A percentile compares a stretch with the other conserved stretches of the same genome.
phyloP scores from a whole-genome alignment of 2,888 invertebrate genomes.

The Drosophila mayaguana region DNA sequence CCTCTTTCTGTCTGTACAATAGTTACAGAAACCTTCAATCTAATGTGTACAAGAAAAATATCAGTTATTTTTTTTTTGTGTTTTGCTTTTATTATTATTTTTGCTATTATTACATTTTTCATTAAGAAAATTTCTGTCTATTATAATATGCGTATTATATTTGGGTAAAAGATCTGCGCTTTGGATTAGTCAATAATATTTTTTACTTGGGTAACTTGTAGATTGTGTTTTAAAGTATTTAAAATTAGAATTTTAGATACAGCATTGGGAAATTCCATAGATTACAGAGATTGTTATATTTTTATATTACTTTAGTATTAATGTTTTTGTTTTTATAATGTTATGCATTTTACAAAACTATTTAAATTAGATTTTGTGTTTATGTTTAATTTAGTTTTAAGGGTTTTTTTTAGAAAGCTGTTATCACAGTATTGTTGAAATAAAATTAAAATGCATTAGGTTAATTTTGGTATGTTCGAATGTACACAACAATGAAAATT shows the following conservation, averaged over 20 bases:
- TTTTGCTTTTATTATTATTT: slow-evolving; percentile 61
- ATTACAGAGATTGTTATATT: neutral
- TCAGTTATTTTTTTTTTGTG: slow-evolving; percentile 44
- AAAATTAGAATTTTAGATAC: neutral
- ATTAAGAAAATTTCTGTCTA: slow-evolving; percentile 2
- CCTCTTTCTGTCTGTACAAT: no score
- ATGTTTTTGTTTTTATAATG: neutral
- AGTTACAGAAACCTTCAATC: no score
- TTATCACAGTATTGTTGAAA: slow-evolving; percentile 72
- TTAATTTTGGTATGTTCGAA: slow-evolving; percentile 25
- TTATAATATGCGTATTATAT: slow-evolving; percentile 65
- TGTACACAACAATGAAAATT: slow-evolving; percentile 11
- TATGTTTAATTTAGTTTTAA: slow-evolving; percentile 27
- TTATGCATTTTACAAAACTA: slow-evolving; percentile 11
- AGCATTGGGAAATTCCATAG: neutral
- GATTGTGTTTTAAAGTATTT: slow-evolving; percentile 5
- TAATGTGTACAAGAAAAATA: neutral
- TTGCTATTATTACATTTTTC: slow-evolving; percentile 23
- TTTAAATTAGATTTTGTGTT: slow-evolving; percentile 11
- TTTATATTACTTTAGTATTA: neutral
- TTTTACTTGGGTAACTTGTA: neutral
- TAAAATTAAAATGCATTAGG: slow-evolving; percentile 31
- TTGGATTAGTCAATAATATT: slow-evolving; percentile 23
- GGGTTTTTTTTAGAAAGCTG: slow-evolving; percentile 61
- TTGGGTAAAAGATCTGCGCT: slow-evolving; percentile 26